A percentile compares a stretch with the other conserved stretches of the same genome.
These are phyloP conservation scores for Lasioglossum calceatum DNA, from an alignment of 2,888 invertebrate species.

Conservation along the genomic window DNA sequence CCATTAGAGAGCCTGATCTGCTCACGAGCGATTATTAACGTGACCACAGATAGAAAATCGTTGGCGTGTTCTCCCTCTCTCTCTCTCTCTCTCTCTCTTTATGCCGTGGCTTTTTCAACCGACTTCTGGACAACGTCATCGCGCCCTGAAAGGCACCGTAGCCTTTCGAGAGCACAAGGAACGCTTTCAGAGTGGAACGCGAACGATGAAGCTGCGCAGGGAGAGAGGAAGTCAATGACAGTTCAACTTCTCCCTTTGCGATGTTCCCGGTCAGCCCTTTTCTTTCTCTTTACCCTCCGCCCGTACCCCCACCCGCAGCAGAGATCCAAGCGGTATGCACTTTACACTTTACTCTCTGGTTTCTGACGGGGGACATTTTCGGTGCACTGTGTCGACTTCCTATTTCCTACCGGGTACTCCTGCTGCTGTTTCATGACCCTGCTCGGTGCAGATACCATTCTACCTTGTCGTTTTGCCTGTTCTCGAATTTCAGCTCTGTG, in stretches of 20 bases:
- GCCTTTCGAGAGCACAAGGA: slow-evolving; percentile 54
- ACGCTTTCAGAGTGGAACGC: slow-evolving; percentile 54
- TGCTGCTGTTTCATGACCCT: not conserved
- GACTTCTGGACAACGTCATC: slow-evolving; percentile 53
- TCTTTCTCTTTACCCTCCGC: not conserved
- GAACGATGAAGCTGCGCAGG: slow-evolving; percentile 47
- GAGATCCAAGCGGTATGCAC: slow-evolving; percentile 8
- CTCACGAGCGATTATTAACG: slow-evolving; percentile 23
- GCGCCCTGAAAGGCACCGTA: slow-evolving; percentile 55
- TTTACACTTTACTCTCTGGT: slow-evolving; percentile 43
- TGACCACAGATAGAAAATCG: slow-evolving; percentile 7
- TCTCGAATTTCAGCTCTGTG: not conserved
- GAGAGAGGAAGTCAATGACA: slow-evolving; percentile 56
- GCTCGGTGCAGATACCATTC: not conserved
- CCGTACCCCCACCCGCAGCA: not conserved
- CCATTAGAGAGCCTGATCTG: slow-evolving; percentile 5
- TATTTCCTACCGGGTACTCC: slow-evolving; percentile 16
- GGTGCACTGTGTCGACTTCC: slow-evolving; percentile 25
- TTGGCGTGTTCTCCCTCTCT: not conserved
- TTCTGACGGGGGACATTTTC: slow-evolving; percentile 36
- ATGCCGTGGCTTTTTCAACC: slow-evolving; percentile 22
- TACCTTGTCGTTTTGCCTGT: not conserved
- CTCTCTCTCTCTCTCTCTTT: not conserved
- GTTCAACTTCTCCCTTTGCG: slow-evolving; percentile 54
- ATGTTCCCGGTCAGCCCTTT: slow-evolving; percentile 7